Base-by-base conservation (phyloP, 1,140 invertebrate species). In the Lutraria rhynchaena region DNA sequence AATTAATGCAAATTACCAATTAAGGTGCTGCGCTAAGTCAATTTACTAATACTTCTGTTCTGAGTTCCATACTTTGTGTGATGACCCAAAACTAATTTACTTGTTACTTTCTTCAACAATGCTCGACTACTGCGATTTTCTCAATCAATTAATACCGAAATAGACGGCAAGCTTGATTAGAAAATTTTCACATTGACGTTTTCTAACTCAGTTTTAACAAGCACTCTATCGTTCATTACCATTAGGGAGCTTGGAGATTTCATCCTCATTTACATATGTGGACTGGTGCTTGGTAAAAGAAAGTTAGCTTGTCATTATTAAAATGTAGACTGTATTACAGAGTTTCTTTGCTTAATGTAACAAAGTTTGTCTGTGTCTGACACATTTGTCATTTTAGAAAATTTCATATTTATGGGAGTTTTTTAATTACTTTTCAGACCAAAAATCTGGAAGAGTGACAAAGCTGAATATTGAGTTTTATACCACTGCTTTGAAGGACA, bases 11-110 rank as follows among this genome's bases (percentile, higher is more conserved):
- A 80, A 80, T 80, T 80, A 70, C 65, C 76, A 80, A 80, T 80
- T 80, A 80, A 80, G 76, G 63, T 61, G 24, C 22, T 70, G 63
- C 51, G 76, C 76, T 80, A 80, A 80, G 76, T 80, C 76, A 80
- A 80, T 80, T 80, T 80, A 33, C 76, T 80, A 80, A 80, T 80
- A 70, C 65, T 67, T 80, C 76, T 80, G 76, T 58, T 80, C 33
- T 31, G 53, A 60, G 49, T 80, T 70, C 65, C 63, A 46, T 63
- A 80, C 76, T 69, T 80, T 80, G 76, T 80, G 63, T 22, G 63
- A 70, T 80, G 76, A 80, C 76, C 76, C 76, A 80, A 80, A 80
- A 80, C 76, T 80, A 80, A 80, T 80, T 80, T 80, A 80, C 76
- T 80, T 69, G 76, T 80, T 80, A 80, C 76, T 60, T 55, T 63